Conservation (phyloP, 2,113 vertebrate genomes). For the Meles meles region DNA sequence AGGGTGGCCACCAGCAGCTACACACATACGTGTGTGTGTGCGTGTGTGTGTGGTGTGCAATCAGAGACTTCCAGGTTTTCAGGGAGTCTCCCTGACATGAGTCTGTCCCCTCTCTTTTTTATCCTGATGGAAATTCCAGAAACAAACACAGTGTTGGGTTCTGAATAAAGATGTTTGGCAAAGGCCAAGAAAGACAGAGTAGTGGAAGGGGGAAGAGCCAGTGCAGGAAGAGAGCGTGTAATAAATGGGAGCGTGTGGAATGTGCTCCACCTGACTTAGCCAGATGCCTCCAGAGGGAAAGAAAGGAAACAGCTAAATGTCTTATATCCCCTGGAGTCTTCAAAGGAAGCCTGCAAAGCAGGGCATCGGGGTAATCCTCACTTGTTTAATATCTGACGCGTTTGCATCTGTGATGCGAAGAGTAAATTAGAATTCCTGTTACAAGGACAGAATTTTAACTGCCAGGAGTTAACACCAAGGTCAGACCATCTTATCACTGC, state of each 20-base stretch:
- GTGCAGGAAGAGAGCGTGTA: conserved; percentile 57
- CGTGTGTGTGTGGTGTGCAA: neutral
- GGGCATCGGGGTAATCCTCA: conserved; percentile 77
- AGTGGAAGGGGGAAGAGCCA: conserved; percentile 39
- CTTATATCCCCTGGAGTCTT: conserved; percentile 79
- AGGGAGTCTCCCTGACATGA: conserved; percentile 52
- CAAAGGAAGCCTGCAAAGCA: conserved; percentile 80
- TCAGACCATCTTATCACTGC: neutral
- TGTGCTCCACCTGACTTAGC: conserved; percentile 78
- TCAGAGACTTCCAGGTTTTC: conserved; percentile 25
- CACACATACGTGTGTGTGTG: fast-evolving
- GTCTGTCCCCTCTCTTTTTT: conserved; percentile 73
- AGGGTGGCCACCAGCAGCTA: neutral
- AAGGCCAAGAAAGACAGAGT: conserved; percentile 66
- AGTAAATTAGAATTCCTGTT: conserved; percentile 74
- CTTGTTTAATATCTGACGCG: conserved; percentile 76
- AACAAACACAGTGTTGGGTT: conserved; percentile 72
- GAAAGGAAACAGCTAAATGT: conserved; percentile 79
- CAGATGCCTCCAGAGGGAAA: conserved; percentile 78
- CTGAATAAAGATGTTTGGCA: conserved; percentile 71
- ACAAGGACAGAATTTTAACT: conserved; percentile 65
- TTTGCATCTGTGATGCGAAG: conserved; percentile 77
- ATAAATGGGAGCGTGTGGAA: conserved; percentile 74
- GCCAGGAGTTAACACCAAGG: conserved; percentile 18
- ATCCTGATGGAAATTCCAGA: conserved; percentile 78